Evolutionary conservation across 2,888 invertebrate genomes (phyloP).

Genomic region (Heliconius sara): DNA sequence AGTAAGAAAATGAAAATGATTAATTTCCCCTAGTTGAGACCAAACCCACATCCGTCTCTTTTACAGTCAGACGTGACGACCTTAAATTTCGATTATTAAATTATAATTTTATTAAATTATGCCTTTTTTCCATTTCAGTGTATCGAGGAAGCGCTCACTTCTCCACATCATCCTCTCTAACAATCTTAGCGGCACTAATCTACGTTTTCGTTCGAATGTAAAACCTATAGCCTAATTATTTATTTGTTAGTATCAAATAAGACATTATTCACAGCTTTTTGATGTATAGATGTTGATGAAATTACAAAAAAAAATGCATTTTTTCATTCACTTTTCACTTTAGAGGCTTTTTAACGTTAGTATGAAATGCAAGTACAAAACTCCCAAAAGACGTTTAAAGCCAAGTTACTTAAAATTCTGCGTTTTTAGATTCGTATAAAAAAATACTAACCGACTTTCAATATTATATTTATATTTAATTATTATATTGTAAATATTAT

Average conservation of each 20-base stretch:
- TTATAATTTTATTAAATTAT: not conserved
- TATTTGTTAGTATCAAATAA: slow-evolving; percentile 64
- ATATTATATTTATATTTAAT: slow-evolving; percentile 33
- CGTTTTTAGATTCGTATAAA: slow-evolving; percentile 14
- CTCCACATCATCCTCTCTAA: slow-evolving; percentile 56
- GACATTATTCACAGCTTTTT: slow-evolving; percentile 45
- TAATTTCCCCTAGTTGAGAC: no score
- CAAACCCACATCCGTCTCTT: no score
- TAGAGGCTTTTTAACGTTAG: slow-evolving; percentile 35
- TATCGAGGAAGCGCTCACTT: slow-evolving; percentile 59
- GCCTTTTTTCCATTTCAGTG: slow-evolving; percentile 60
- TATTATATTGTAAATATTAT: slow-evolving; percentile 43
- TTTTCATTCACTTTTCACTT: slow-evolving; percentile 4
- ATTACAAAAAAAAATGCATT: slow-evolving; percentile 25
- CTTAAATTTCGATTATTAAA: not conserved
- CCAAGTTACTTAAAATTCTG: slow-evolving; percentile 46
- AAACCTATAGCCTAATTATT: slow-evolving; percentile 66
- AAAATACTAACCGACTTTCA: slow-evolving; percentile 33
- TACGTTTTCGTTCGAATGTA: slow-evolving; percentile 77
- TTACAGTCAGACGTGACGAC: no score
- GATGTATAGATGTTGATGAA: slow-evolving; percentile 44
- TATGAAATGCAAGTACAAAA: slow-evolving; percentile 36
- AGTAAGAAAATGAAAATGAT: no score
- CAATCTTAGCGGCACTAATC: slow-evolving; percentile 65
- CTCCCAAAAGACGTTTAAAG: slow-evolving; percentile 37